Evolutionary conservation across 2,888 invertebrate species (phyloP).

Genomic region (Hirtodrosophila alboralis): DNA sequence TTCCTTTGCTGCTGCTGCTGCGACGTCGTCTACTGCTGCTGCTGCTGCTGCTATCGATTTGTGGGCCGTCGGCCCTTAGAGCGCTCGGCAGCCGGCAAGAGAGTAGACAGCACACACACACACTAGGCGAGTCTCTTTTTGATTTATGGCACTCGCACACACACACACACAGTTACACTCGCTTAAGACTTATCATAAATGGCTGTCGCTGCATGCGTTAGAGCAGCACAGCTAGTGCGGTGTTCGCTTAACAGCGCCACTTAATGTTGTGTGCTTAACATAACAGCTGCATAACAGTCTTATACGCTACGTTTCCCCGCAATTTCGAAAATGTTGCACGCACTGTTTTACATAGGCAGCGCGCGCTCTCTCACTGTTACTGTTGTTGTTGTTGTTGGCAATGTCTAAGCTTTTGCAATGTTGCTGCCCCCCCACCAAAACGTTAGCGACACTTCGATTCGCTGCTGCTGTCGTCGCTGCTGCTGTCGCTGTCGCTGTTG

Average conservation of each 20-base stretch:
- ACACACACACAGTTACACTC: slow-evolving; percentile 19
- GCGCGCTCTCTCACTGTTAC: slow-evolving; percentile 20
- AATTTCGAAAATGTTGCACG: slow-evolving; percentile 61
- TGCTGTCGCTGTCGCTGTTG: slow-evolving; percentile 12
- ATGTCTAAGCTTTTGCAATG: slow-evolving; percentile 56
- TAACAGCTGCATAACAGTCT: slow-evolving; percentile 57
- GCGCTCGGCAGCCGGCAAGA: slow-evolving; percentile 33
- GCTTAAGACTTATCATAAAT: slow-evolving; percentile 33
- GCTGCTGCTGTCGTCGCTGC: slow-evolving; percentile 45
- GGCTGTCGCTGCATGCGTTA: slow-evolving; percentile 45
- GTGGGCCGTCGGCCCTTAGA: slow-evolving; percentile 45
- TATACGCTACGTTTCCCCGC: slow-evolving; percentile 63
- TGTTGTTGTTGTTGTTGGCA: slow-evolving; percentile 19
- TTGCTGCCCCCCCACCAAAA: slow-evolving; percentile 45
- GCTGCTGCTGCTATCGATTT: slow-evolving; percentile 42
- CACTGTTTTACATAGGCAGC: slow-evolving; percentile 23
- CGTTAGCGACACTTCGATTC: slow-evolving; percentile 64
- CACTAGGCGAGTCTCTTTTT: slow-evolving; percentile 41
- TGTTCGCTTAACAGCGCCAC: slow-evolving; percentile 24
- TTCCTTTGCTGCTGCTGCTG: slow-evolving; percentile 29
- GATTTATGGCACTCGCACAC: slow-evolving; percentile 46
- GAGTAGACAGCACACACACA: slow-evolving; percentile 17
- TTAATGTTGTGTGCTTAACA: slow-evolving; percentile 24
- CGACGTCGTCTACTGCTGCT: slow-evolving; percentile 32
- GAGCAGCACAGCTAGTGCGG: slow-evolving; percentile 56